phyloP scores from a whole-genome alignment of 1,140 invertebrate species.

The Leptinotarsa undecemlineata region DNA sequence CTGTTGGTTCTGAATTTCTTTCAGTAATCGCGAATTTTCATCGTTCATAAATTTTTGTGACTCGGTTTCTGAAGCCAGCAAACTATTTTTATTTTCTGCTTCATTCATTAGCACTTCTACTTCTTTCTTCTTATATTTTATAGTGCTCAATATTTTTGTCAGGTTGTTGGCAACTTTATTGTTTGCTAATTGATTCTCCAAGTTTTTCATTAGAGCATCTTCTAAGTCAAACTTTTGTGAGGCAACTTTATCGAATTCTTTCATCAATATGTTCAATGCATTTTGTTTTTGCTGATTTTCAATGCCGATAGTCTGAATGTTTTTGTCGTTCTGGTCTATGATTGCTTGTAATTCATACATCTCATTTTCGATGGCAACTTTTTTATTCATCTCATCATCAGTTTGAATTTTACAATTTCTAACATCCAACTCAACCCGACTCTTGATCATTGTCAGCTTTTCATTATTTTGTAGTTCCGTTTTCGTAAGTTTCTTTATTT shows the following conservation, averaged over 20 bases:
- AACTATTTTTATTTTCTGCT: conserved; percentile 67
- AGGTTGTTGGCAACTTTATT: conserved; percentile 58
- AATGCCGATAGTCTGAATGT: conserved; percentile 55
- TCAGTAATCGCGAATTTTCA: conserved; percentile 53
- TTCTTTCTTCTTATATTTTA: conserved; percentile 32
- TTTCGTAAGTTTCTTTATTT: conserved; percentile 59
- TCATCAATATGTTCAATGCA: conserved; percentile 55
- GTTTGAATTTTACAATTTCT: conserved; percentile 42
- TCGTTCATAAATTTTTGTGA: conserved; percentile 57
- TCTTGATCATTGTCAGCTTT: conserved; percentile 63
- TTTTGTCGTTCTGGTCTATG: conserved; percentile 63
- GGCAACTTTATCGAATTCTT: conserved; percentile 60
- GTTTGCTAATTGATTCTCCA: conserved; percentile 70
- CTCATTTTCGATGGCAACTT: conserved; percentile 32
- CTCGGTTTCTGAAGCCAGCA: conserved; percentile 65
- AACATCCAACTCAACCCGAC: conserved; percentile 62
- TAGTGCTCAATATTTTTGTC: conserved; percentile 25
- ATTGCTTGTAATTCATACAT: conserved; percentile 38
- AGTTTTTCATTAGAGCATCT: conserved; percentile 64
- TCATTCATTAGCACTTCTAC: conserved; percentile 64
- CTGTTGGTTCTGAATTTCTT: conserved; percentile 51
- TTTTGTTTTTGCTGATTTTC: conserved; percentile 38
- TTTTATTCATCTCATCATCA: conserved; percentile 38
- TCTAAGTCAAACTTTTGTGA: conserved; percentile 62
- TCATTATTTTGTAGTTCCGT: conserved; percentile 71